Conservation (phyloP, 35 echinoderm and acorn worm species). For the Heliocidaris tuberculata region DNA sequence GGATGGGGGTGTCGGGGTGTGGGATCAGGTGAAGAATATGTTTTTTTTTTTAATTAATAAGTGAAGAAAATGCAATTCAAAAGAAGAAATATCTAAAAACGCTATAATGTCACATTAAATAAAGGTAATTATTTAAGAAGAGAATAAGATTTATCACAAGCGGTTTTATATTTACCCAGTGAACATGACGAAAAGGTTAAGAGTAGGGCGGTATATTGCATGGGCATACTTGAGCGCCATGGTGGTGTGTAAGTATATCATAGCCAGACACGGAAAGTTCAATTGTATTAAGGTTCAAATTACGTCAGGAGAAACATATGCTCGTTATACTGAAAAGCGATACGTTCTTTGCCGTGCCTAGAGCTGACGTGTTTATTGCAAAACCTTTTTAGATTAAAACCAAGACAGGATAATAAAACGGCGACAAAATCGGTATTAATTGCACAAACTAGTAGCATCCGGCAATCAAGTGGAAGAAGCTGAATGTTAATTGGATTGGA, state of each 20-base stretch:
- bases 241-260: neutral
- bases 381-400: neutral
- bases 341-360: neutral
- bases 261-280: constrained; percentile 1
- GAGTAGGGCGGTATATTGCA: too few relatives aligned
- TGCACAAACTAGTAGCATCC: neutral
- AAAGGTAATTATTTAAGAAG: too few relatives aligned
- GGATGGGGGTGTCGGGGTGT: too few relatives aligned
- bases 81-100: too few relatives aligned
- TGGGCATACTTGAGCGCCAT: neutral
- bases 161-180: too few relatives aligned
- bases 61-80: too few relatives aligned
- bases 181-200: too few relatives aligned
- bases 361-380: neutral
- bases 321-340: neutral
- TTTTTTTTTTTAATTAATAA: too few relatives aligned
- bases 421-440: neutral
- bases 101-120: too few relatives aligned
- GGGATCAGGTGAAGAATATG: too few relatives aligned
- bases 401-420: neutral
- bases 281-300: neutral
- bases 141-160: too few relatives aligned
- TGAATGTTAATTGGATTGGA: neutral
- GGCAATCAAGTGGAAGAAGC: neutral
- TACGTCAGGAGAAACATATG: neutral